Percentiles rank a stretch among this genome's conserved stretches.
These are phyloP conservation scores for Habrosyne pyritoides DNA, from an alignment of 2,888 invertebrate species.

Conservation along the genomic window DNA sequence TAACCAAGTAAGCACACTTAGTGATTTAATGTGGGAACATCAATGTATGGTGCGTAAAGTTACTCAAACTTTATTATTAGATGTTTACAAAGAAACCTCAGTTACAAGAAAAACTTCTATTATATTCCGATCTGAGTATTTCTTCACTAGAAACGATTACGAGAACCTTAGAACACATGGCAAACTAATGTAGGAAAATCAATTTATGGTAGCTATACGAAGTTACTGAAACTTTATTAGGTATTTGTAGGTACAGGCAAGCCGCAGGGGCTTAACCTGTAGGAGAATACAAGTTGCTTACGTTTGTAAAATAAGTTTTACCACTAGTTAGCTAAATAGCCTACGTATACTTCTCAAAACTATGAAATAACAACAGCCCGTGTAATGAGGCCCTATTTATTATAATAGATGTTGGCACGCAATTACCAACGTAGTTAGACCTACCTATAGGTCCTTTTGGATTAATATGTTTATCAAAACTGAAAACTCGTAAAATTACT, in stretches of 20 bases:
- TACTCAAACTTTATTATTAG: no score
- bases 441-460: no score
- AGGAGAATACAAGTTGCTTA: slow-evolving; percentile 20
- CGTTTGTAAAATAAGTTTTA: slow-evolving; percentile 17
- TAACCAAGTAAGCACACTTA: no score
- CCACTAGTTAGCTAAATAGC: slow-evolving; percentile 17
- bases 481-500: no score
- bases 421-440: no score
- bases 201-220: not conserved
- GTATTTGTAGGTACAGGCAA: not conserved
- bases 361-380: slow-evolving; percentile 12
- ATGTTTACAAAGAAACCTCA: no score
- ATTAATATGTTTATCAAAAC: no score
- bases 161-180: not conserved
- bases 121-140: no score
- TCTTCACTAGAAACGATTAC: no score
- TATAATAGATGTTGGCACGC: not conserved
- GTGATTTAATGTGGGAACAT: no score
- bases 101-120: no score
- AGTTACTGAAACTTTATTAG: not conserved
- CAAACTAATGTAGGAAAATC: not conserved
- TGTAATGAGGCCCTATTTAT: not conserved
- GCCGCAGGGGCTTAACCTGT: slow-evolving; percentile 12
- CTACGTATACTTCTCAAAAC: slow-evolving; percentile 12
- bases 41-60: no score